Conservation (phyloP, 2,888 invertebrate genomes). For the Euproctis similis region DNA sequence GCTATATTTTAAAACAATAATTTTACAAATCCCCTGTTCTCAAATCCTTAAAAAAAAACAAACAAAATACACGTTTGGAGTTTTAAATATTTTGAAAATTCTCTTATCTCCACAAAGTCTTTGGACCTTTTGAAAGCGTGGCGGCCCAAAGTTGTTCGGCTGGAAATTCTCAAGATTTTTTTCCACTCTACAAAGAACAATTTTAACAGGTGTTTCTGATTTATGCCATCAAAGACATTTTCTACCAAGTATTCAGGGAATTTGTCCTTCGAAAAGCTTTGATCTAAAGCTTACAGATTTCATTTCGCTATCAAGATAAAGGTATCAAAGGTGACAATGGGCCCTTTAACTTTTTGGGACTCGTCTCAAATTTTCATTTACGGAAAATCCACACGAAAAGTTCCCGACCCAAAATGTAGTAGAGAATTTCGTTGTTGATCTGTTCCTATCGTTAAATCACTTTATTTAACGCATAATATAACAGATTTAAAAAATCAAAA, state of each 20-base stretch:
- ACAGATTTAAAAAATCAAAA: too few species aligned
- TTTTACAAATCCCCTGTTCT: too few species aligned
- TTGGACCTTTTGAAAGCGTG: constrained; percentile 2
- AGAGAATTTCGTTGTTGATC: constrained; percentile 6
- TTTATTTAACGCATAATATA: too few species aligned
- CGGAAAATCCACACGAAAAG: constrained; percentile 8
- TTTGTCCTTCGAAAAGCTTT: constrained; percentile 17
- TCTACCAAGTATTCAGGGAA: constrained; percentile 16
- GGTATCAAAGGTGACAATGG: constrained; percentile 26
- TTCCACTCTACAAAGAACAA: constrained; percentile 2
- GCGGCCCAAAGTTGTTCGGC: constrained; percentile 4
- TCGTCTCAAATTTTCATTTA: constrained; percentile 19
- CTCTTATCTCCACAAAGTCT: constrained; percentile 2
- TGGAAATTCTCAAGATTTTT: constrained; percentile 9
- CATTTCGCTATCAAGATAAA: constrained; percentile 14
- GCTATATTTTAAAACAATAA: too few species aligned
- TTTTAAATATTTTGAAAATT: constrained; percentile 3
- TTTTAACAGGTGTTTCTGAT: constrained; percentile 23
- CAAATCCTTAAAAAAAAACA: too few species aligned
- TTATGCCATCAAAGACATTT: constrained; percentile 16
- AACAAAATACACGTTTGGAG: constrained; percentile 5
- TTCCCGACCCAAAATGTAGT: constrained; percentile 11
- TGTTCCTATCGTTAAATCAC: constrained; percentile 9
- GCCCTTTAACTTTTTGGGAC: constrained; percentile 11
- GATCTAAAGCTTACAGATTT: constrained; percentile 16